Evolutionary conservation across 2,797 vertebrate species (phyloP).

Genomic region (Sternarchorhynchus goeldii): DNA sequence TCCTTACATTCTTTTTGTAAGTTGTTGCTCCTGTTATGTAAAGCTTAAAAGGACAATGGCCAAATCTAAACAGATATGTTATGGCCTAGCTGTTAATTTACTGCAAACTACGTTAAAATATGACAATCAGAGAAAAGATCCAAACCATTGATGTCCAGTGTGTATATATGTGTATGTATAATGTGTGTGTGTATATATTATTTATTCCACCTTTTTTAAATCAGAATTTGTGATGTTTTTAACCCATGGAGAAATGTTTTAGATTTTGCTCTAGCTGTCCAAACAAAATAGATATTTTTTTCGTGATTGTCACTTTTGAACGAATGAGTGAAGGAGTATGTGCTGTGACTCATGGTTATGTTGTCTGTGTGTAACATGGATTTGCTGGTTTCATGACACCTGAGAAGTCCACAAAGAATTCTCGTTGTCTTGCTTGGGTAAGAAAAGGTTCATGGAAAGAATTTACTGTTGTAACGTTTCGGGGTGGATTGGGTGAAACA

Average conservation of each 20-base stretch:
- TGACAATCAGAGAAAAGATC: too few species aligned
- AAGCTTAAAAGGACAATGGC: too few species aligned
- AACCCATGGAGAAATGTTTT: conserved; percentile 7
- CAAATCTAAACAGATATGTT: too few species aligned
- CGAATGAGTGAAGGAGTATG: conserved; percentile 30
- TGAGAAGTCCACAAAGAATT: not conserved
- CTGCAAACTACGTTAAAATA: too few species aligned
- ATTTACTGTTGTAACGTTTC: too few species aligned
- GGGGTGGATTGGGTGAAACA: too few species aligned
- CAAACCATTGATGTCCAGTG: too few species aligned
- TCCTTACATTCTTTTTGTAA: too few species aligned
- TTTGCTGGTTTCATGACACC: conserved; percentile 6
- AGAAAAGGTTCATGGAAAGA: too few species aligned
- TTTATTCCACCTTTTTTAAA: not conserved
- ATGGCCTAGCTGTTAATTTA: too few species aligned
- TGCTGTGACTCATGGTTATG: conserved; percentile 31
- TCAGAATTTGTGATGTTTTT: not conserved
- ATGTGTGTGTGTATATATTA: not conserved
- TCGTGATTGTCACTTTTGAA: conserved; percentile 48
- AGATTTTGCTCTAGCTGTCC: conserved; percentile 34
- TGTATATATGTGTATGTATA: too few species aligned
- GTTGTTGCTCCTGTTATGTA: too few species aligned
- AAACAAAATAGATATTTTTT: conserved; percentile 46
- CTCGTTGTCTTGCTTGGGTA: not conserved
- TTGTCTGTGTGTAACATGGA: conserved; percentile 36